Conservation (phyloP, 2,888 invertebrate species). For the Xylophagus ater region DNA sequence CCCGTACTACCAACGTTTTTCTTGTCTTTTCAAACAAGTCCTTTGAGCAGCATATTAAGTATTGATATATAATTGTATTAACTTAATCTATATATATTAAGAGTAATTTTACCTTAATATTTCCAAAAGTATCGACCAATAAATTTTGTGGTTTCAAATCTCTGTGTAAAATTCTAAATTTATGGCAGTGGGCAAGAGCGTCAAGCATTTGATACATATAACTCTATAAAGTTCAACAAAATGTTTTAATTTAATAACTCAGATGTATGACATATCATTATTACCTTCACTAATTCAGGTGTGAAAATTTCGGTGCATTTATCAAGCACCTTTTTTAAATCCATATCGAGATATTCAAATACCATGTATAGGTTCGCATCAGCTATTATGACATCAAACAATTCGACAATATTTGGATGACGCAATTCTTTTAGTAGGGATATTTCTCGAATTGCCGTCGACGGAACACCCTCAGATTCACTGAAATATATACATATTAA, state of each 20-base stretch:
- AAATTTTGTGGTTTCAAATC: slow-evolving; percentile 95
- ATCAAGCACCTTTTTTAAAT: slow-evolving; percentile 83
- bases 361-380: slow-evolving; percentile 82
- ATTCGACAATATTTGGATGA: slow-evolving; percentile 81
- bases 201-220: slow-evolving; percentile 79
- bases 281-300: slow-evolving; percentile 56
- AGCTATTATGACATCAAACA: slow-evolving; percentile 80
- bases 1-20: not conserved
- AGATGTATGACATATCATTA: not conserved
- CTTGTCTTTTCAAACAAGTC: no score
- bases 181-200: slow-evolving; percentile 84
- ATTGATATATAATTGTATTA: no score
- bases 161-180: slow-evolving; percentile 77
- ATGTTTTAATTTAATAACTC: slow-evolving; percentile 8
- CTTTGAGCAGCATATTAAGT: no score
- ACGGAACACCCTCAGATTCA: slow-evolving; percentile 94
- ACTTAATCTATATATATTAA: no score
- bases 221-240: slow-evolving; percentile 53
- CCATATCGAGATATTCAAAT: slow-evolving; percentile 89
- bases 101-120: slow-evolving; percentile 65
- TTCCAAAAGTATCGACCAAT: slow-evolving; percentile 72
- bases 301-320: slow-evolving; percentile 50
- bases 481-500: slow-evolving; percentile 39
- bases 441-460: slow-evolving; percentile 94
- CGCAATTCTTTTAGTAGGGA: slow-evolving; percentile 80